Percentiles rank a stretch among this genome's conserved stretches.
phyloP scores from a whole-genome alignment of 1,140 invertebrate genomes.

The Rhagoletis zephyria region DNA sequence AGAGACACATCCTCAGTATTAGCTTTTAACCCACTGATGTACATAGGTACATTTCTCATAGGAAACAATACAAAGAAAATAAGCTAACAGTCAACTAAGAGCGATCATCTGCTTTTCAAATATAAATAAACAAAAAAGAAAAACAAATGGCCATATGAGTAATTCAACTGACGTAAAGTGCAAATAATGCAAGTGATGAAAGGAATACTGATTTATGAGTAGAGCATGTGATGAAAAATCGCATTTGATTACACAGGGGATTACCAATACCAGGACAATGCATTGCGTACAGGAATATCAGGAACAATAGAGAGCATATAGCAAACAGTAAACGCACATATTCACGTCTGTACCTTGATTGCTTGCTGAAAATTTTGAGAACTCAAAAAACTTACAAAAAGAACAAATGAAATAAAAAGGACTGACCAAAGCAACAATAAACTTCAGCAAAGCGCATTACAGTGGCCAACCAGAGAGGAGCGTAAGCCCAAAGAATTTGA shows the following conservation, averaged over 20 bases:
- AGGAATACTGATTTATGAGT: constrained; percentile 37
- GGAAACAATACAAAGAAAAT: too few relatives aligned
- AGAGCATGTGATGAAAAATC: constrained; percentile 53
- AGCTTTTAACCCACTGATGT: too few relatives aligned
- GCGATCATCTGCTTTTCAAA: not conserved
- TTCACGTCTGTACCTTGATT: not conserved
- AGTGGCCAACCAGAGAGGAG: not conserved
- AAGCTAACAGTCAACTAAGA: not conserved
- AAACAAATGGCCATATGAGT: too few relatives aligned
- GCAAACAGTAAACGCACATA: not conserved
- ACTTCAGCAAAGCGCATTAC: constrained; percentile 37
- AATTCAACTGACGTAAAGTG: constrained; percentile 13
- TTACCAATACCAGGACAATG: constrained; percentile 52
- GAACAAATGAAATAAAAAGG: not conserved
- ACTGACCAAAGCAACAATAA: constrained; percentile 36
- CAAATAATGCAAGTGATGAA: constrained; percentile 41
- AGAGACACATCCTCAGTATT: too few relatives aligned
- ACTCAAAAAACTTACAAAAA: not conserved
- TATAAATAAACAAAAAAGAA: not conserved
- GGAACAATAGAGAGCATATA: not conserved
- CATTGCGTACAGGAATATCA: not conserved
- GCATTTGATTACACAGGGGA: constrained; percentile 55
- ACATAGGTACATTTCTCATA: too few relatives aligned
- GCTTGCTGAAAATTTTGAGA: not conserved
- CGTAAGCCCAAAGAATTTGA: not conserved